These are phyloP conservation scores for Drosophila colorata DNA, from an alignment of 2,888 invertebrate genomes.

Conservation along the genomic window DNA sequence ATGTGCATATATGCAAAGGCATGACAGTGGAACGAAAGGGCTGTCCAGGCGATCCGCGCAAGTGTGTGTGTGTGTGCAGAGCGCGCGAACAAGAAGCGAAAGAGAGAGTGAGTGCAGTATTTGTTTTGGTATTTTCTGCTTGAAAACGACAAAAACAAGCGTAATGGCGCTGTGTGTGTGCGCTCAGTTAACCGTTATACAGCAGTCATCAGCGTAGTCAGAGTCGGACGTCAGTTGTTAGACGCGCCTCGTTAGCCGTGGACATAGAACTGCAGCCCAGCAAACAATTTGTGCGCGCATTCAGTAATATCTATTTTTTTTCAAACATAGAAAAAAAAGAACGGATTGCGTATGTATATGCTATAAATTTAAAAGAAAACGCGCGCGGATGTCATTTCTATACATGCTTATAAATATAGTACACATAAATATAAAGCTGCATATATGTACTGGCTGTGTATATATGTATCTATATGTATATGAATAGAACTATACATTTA, in stretches of 20 bases:
- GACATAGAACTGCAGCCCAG: constrained; percentile 43
- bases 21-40: constrained; percentile 42
- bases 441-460: constrained; percentile 4
- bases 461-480: constrained; percentile 34
- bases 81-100: constrained; percentile 6
- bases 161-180: constrained; percentile 12
- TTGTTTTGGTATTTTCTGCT: constrained; percentile 37
- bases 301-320: constrained; percentile 1
- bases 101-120: constrained; percentile 16
- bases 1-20: background rate
- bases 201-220: constrained; percentile 45
- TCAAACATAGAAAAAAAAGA: too few species aligned
- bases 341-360: constrained; percentile 22
- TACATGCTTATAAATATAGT: constrained; percentile 19
- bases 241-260: constrained; percentile 67
- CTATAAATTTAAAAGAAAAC: constrained; percentile 35
- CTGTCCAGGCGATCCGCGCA: constrained; percentile 49
- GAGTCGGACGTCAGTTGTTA: constrained; percentile 53
- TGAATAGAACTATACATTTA: constrained; percentile 25
- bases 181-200: constrained; percentile 54
- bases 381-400: constrained; percentile 28
- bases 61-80: constrained; percentile 2
- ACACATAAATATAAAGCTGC: constrained; percentile 2
- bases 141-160: constrained; percentile 26
- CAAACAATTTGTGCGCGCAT: constrained; percentile 8